These are phyloP conservation scores for Ochlodes sylvanus DNA, from an alignment of 2,888 invertebrate species.

Conservation along the genomic window DNA sequence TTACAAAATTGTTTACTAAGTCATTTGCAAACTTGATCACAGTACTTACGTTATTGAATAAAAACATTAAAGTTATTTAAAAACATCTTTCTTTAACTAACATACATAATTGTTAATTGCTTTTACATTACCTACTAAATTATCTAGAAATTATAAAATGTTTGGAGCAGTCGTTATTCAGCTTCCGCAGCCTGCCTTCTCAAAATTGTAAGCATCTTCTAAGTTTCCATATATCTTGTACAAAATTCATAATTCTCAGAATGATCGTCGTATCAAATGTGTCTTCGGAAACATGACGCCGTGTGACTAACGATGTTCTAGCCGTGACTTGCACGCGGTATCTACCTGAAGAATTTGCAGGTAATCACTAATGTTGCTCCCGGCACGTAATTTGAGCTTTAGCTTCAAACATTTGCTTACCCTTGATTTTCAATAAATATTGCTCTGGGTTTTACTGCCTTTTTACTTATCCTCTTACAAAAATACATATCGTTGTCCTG, in stretches of 20 bases:
- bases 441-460: neutral
- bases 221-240: neutral
- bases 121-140: no score
- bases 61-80: no score
- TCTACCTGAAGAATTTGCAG: neutral
- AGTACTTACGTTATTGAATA: no score
- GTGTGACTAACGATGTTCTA: conserved; percentile 51
- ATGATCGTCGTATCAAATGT: conserved; percentile 18
- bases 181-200: neutral
- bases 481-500: no score
- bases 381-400: conserved; percentile 15
- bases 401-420: conserved; percentile 15
- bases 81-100: no score
- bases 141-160: no score
- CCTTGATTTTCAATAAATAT: neutral
- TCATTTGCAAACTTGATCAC: no score
- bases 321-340: conserved; percentile 3
- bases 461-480: neutral
- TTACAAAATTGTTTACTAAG: no score
- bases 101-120: no score
- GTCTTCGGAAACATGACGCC: conserved; percentile 61
- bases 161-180: no score
- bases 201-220: neutral
- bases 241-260: conserved; percentile 8
- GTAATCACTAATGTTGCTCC: conserved; percentile 1